Evolutionary conservation across 2,113 vertebrate species (phyloP), one percentile per base, ranked within the genome.

Genomic region (Labeo catla): DNA sequence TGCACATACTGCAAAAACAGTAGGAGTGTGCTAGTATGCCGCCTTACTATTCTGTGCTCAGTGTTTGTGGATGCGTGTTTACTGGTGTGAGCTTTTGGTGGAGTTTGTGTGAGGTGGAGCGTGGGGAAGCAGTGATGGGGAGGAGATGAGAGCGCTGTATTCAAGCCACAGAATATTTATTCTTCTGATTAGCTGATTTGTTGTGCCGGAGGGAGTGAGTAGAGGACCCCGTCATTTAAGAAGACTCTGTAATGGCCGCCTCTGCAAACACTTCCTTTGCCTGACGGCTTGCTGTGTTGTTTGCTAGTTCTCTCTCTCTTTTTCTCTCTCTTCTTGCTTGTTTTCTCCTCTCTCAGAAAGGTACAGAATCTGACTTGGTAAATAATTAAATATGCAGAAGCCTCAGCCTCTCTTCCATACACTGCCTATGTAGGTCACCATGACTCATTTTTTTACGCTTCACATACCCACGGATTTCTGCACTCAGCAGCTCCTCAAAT

Each of bases 341-440:
- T 89, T 83, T 74, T 68, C 39, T 87, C 88, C 90, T 91, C 88
- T 84, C 86, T 28, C 85, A 90, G 89, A 89, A 91, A 91, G 91
- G 84, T 86, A 87, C 89, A 90, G 12, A 47, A 65, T 81, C 63
- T 89, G 90, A 90, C 93, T 91, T 93, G 93, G 93, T 93, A 93
- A 93, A 95, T 93, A 94, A 93, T 94, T 92, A 92, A 93, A 93
- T 94, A 95, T 94, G 93, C 92, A 89, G 92, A 93, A 94, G 93
- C 85, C 11, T 50, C 47, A 84, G 87, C 81, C 85, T 90, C 70
- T 85, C 76, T 84, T 89, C 80, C 86, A 82, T 88, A 84, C 88
- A 59, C 90, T 90, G 92, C 92, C 91, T 94, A 94, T 95, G 93
- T 95, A 95, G 94, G 94, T 95, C 94, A 94, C 89, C 91, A 92